Evolutionary conservation across 1,140 invertebrate species (phyloP).

Genomic region (Megathymus violae): DNA sequence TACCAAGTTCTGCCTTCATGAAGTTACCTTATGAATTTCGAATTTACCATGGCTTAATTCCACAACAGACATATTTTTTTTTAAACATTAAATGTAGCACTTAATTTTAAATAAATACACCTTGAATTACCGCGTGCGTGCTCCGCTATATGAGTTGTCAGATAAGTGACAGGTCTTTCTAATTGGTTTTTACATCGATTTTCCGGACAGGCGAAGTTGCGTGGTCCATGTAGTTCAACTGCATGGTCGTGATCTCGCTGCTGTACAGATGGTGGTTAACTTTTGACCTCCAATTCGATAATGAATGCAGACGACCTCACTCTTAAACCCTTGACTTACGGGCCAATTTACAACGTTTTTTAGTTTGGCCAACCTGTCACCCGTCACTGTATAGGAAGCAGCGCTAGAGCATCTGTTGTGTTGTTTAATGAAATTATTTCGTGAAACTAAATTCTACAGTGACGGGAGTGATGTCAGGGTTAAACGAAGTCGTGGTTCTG

Average conservation of each 20-base stretch:
- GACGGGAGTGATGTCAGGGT: slow-evolving; percentile 39
- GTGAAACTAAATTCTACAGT: slow-evolving; percentile 42
- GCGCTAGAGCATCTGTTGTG: slow-evolving; percentile 42
- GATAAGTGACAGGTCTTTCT: slow-evolving; percentile 1
- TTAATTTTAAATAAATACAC: too few species aligned
- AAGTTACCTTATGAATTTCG: too few species aligned
- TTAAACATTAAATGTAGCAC: too few species aligned
- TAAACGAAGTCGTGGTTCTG: slow-evolving; percentile 49
- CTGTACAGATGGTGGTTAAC: slow-evolving; percentile 51
- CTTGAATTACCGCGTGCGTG: too few species aligned
- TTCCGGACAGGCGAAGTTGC: neutral
- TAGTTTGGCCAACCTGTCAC: slow-evolving; percentile 46
- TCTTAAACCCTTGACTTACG: slow-evolving; percentile 14
- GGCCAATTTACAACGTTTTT: slow-evolving; percentile 20
- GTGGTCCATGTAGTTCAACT: slow-evolving; percentile 23
- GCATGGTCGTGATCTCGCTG: slow-evolving; percentile 42
- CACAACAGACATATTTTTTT: too few species aligned
- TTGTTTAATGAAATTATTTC: slow-evolving; percentile 61
- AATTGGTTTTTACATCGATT: slow-evolving; percentile 19
- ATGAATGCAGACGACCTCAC: slow-evolving; percentile 3
- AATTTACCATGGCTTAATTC: too few species aligned
- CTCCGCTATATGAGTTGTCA: neutral
- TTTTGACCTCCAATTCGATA: slow-evolving; percentile 49
- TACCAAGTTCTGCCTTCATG: too few species aligned
- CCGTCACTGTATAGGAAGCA: slow-evolving; percentile 57